Evolutionary conservation across 2,888 invertebrate genomes (phyloP).

Genomic region (Pachliopta kotzebuea): DNA sequence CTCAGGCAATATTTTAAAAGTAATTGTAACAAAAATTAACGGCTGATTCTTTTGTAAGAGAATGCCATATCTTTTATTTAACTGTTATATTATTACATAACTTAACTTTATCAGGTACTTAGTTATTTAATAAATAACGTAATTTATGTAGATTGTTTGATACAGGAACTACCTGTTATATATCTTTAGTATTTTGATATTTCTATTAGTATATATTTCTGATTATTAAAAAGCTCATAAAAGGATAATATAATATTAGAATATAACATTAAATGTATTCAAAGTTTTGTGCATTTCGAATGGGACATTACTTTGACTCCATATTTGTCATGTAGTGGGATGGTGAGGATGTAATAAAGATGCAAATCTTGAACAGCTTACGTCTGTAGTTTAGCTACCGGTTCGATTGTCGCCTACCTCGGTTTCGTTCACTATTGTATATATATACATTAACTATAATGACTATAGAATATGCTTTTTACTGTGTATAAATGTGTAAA

Average conservation of each 20-base stretch:
- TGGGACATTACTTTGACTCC: not conserved
- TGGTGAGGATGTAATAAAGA: constrained; percentile 53
- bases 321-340: constrained; percentile 29
- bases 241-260: not conserved
- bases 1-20: no score
- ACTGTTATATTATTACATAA: no score
- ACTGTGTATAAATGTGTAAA: not conserved
- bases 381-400: constrained; percentile 48
- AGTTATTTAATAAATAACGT: no score
- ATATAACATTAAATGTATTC: not conserved
- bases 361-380: constrained; percentile 48
- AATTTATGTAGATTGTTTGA: no score
- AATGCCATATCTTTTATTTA: no score
- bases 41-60: no score
- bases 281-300: not conserved
- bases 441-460: not conserved
- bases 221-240: not conserved
- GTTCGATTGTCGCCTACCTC: constrained; percentile 50
- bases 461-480: not conserved
- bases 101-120: no score
- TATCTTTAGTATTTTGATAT: no score
- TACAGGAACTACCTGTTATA: no score
- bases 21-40: no score
- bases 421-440: not conserved
- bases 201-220: no score